Base-by-base conservation (phyloP, 2,797 vertebrate genomes). In the Gouania willdenowi region DNA sequence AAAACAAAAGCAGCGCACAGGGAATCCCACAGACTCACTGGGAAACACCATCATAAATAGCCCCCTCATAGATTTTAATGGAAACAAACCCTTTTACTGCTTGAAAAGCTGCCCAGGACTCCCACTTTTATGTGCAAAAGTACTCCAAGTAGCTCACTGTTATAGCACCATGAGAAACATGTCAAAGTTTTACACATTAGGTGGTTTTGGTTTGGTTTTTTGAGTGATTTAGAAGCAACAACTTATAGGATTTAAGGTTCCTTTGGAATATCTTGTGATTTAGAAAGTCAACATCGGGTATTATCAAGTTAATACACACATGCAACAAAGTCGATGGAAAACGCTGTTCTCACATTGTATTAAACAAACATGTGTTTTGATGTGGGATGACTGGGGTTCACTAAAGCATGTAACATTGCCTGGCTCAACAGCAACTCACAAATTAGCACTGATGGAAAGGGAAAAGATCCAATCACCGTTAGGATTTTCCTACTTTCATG, bases 11-110 rank as follows among this genome's bases (percentile, higher is more conserved):
- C 78, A 84, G 65, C 69, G 56, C 58, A 72, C 60, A 38, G 19
- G 71, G 53, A 50, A 47, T 54, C 53, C 73, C 62, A 52, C 60
- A 60, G 48, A 57, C 78, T 76, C 65, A 60, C 63, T 81, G 85
- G 81, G 85, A 87, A 89, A 88, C 83, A 84, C 83, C 81, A 54
- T 57, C 42, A 60, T 85, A 83, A 88, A 88, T 73, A 77, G 65
- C 67, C 35, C n/a, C 31, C 64, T 72, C 51, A 44, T 77, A 68
- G 64, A 82, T 60, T 62, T 66, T 35, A 50, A 72, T 77, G 81
- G 85, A 85, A 85, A 86, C 55, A 69, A 54, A 62, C 60, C 52
- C 54, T 13, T 36, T 61, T 67, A 59, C 53, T 30, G 30, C 49
- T 82, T 76, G 66, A 86, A 74, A 75, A 46, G 35, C 32, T 52